Base-by-base conservation (phyloP, 2,113 vertebrate species). In the Nothocercus nigrocapillus region DNA sequence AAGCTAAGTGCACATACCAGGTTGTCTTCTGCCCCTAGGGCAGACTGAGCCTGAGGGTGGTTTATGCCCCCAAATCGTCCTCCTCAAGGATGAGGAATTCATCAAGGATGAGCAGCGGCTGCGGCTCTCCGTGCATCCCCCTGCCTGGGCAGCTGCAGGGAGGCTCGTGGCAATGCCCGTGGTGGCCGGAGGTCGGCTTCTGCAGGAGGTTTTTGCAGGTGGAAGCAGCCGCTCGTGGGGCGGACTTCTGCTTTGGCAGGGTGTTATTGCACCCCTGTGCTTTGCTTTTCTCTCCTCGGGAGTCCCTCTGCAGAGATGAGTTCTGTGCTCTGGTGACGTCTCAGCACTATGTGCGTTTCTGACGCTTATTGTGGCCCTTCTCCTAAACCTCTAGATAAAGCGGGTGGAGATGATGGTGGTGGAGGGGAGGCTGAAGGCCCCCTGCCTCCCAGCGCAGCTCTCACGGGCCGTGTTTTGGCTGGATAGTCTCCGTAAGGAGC, bases 341-440 rank as follows among this genome's bases (percentile, higher is more conserved):
- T 59, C 44, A 22, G 32, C 30, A 3, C 3, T 2, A 0, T 1
- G 6, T 53, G 3, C 0, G 0, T 6, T 5, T 38, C 53, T 54
- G n/a, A 7, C 24, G 30, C 9, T 0, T 1, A 8, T 6, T 20
- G 34, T n/a, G 11, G 40, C 61, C 56, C 24, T 9, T 34, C 3
- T 3, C 3, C 8, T 3, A 4, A 36, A 14, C 11, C 20, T 59
- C 2, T 1, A 5, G 32, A 24, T 24, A 66, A 22, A 21, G 2
- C 5, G 72, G 58, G 0, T 76, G 78, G 32, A 66, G 13, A 34
- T 5, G 51, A 19, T 42, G 49, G 11, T 7, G 42, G 27, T 27
- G 66, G 66, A 70, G 45, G 34, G n/a, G 56, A 62, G 45, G 14
- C 62, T 3, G 17, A 4, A 9, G 74, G 51, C 13, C 28, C 20